A percentile compares a stretch with the other conserved stretches of the same genome.
These are phyloP conservation scores for Triops longicaudatus DNA, from an alignment of 1,140 invertebrate genomes.

Conservation along the genomic window DNA sequence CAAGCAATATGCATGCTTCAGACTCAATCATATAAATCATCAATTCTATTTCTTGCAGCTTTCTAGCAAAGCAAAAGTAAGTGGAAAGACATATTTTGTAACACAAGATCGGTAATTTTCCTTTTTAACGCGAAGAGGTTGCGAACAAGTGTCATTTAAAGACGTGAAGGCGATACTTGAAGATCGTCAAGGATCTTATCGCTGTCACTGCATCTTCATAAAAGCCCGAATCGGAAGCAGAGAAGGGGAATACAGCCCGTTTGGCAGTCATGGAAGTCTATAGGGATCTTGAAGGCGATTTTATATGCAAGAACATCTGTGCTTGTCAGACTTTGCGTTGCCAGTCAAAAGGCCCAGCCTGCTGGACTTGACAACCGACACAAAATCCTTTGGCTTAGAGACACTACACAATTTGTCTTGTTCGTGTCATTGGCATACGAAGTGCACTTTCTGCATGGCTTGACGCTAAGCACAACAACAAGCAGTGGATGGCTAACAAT, in stretches of 20 bases:
- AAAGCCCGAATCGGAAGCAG: conserved; percentile 3
- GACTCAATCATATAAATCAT: too few relatives aligned
- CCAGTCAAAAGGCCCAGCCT: background rate
- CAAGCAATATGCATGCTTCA: too few relatives aligned
- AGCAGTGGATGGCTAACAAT: background rate
- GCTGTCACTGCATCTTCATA: conserved; percentile 11
- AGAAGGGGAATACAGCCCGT: background rate
- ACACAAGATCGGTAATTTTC: background rate
- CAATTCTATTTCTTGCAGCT: background rate
- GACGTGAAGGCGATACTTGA: background rate
- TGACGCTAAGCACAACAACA: background rate
- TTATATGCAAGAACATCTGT: conserved; percentile 12
- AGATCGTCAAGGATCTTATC: background rate
- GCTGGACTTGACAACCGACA: conserved; percentile 10
- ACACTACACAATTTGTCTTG: conserved; percentile 4
- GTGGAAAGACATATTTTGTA: too few relatives aligned
- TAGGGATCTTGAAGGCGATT: conserved; percentile 12
- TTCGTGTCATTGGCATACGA: background rate
- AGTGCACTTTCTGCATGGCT: conserved; percentile 6
- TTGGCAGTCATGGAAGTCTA: background rate
- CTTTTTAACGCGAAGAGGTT: background rate
- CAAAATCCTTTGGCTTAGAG: background rate
- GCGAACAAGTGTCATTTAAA: background rate
- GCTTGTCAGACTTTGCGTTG: background rate
- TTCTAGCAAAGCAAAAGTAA: background rate